A percentile compares a stretch with the other conserved stretches of the same genome.
These are phyloP conservation scores for Matsumurasca onukii DNA, from an alignment of 1,140 invertebrate species.

Conservation along the genomic window DNA sequence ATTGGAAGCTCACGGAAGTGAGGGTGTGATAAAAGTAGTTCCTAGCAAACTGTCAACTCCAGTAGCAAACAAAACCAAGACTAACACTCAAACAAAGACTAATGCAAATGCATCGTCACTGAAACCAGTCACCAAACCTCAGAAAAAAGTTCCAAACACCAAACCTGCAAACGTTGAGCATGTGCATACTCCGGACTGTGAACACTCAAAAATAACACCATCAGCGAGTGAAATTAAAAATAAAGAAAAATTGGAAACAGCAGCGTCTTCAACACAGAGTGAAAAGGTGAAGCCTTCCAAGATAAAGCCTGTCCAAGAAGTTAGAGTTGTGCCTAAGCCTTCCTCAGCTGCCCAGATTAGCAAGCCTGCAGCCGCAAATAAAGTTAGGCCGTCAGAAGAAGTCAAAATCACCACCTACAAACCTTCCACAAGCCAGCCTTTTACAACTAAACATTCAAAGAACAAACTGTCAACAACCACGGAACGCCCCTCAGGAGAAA, in stretches of 20 bases:
- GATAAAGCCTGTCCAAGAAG: constrained; percentile 9
- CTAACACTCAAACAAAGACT: background rate
- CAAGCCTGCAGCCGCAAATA: background rate
- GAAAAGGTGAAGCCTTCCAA: constrained; percentile 2
- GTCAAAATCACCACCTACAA: constrained; percentile 18
- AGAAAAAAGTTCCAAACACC: background rate
- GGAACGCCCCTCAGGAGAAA: background rate
- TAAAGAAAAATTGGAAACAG: constrained; percentile 10
- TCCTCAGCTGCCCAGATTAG: background rate
- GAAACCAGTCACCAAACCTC: background rate
- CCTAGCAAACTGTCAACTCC: background rate
- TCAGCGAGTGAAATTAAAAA: background rate
- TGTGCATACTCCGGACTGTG: background rate
- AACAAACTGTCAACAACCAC: constrained; percentile 16
- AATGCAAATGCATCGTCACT: background rate
- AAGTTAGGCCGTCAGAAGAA: constrained; percentile 13
- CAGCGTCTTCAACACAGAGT: background rate
- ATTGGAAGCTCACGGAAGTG: constrained; percentile 7
- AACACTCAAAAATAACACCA: constrained; percentile 5
- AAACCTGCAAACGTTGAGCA: background rate
- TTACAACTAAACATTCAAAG: constrained; percentile 9
- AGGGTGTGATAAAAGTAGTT: constrained; percentile 1
- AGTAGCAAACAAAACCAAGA: constrained; percentile 21
- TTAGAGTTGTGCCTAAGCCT: constrained; percentile 8
- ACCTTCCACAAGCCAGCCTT: constrained; percentile 16